A percentile compares a stretch with the other conserved stretches of the same genome.
phyloP scores from a whole-genome alignment of 2,888 invertebrate species.

The Eumerus sabulonum region DNA sequence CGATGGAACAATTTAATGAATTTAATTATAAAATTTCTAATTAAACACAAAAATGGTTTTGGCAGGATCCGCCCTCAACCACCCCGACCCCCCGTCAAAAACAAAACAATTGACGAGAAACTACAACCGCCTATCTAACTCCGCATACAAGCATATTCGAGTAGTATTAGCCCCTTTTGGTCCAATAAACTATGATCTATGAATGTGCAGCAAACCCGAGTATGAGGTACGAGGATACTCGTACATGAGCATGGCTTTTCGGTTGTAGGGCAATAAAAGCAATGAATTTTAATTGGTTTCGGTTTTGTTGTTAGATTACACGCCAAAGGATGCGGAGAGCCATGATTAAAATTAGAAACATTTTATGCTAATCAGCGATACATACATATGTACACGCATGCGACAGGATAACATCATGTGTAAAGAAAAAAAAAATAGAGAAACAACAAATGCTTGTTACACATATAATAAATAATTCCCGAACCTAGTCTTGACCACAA shows the following conservation, averaged over 20 bases:
- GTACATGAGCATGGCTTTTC: constrained; percentile 10
- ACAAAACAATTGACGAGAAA: constrained; percentile 51
- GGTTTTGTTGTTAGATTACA: constrained; percentile 63
- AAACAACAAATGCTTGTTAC: too few species aligned
- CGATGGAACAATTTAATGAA: constrained; percentile 57
- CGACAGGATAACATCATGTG: neutral
- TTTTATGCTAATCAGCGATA: constrained; percentile 54
- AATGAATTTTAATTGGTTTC: constrained; percentile 65
- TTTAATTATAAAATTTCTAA: constrained; percentile 66
- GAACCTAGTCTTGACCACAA: constrained; percentile 13
- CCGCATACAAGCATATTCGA: too few species aligned
- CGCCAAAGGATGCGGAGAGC: constrained; percentile 37
- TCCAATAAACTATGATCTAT: too few species aligned
- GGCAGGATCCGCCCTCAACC: constrained; percentile 6
- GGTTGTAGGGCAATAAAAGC: constrained; percentile 12
- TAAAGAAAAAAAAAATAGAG: too few species aligned
- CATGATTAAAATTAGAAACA: constrained; percentile 34
- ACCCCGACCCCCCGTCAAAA: too few species aligned
- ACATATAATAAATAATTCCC: too few species aligned
- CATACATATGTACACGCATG: constrained; percentile 12
- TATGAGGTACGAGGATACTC: too few species aligned
- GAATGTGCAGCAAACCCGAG: too few species aligned
- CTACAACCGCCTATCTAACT: constrained; percentile 24
- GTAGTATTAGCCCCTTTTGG: too few species aligned
- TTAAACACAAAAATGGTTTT: constrained; percentile 56